Conservation (phyloP, 2,113 vertebrate species). For the Kryptolebias marmoratus region DNA sequence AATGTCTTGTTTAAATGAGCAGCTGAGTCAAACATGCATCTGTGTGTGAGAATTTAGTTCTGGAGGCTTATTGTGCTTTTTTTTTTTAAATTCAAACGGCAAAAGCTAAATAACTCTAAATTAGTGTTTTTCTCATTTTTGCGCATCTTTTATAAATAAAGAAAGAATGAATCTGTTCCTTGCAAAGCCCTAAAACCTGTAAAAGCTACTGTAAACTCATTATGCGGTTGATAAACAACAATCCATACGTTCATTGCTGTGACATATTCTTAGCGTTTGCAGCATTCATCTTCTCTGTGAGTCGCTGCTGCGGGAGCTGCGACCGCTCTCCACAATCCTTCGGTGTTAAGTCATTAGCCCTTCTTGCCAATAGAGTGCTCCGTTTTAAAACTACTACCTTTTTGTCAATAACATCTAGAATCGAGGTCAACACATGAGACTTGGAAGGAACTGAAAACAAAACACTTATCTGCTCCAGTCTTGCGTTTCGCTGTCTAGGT, state of each 20-base stretch:
- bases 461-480: constrained; percentile 28
- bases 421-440: not conserved
- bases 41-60: not conserved
- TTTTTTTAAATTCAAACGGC: not conserved
- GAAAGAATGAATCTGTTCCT: not conserved
- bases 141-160: not conserved
- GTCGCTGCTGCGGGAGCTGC: not conserved
- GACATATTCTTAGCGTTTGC: not conserved
- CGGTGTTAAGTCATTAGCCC: not conserved
- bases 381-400: not conserved
- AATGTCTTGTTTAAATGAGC: not conserved
- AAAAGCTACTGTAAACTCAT: not conserved
- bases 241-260: not conserved
- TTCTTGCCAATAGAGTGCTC: not conserved
- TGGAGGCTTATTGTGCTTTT: not conserved
- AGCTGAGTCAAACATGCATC: not conserved
- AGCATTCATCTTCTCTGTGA: not conserved
- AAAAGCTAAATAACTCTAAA: not conserved
- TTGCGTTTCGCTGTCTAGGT: constrained; percentile 24
- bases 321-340: not conserved
- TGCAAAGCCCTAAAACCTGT: not conserved
- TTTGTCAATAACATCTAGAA: not conserved
- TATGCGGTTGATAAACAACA: not conserved
- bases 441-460: constrained; percentile 47
- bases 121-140: constrained; percentile 2